Percentiles rank a stretch among this genome's conserved stretches.
Evolutionary conservation across 2,113 vertebrate species (phyloP).

Genomic region (Oreotragus oreotragus): DNA sequence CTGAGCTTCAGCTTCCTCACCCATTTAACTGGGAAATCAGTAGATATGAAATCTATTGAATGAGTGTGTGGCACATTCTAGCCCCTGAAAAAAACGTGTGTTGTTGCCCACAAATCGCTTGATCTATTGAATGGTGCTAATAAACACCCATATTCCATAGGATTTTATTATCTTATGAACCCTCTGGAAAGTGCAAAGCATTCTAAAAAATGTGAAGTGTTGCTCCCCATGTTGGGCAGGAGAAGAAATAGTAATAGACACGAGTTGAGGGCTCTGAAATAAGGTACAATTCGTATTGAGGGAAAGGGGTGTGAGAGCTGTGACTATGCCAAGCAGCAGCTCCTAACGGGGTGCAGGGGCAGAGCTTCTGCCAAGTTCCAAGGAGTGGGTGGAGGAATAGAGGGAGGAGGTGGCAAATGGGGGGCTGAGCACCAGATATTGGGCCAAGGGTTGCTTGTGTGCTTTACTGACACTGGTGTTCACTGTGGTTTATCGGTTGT

Average conservation of each 20-base stretch:
- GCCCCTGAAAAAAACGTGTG: neutral
- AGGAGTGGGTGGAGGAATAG: neutral
- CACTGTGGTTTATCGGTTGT: neutral
- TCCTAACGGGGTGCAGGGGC: neutral
- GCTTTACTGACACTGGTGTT: neutral
- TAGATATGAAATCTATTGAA: neutral
- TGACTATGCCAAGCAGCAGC: neutral
- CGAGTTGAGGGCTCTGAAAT: neutral
- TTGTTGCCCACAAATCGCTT: neutral
- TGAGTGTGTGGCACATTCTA: neutral
- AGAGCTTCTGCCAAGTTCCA: neutral
- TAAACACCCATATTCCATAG: neutral
- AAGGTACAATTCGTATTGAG: neutral
- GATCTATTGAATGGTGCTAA: neutral
- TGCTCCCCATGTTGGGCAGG: neutral
- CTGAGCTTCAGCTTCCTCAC: neutral
- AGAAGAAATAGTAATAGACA: neutral
- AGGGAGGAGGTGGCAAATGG: neutral
- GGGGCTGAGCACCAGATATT: neutral
- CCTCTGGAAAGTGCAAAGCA: neutral
- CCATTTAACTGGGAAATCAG: neutral
- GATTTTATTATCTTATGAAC: neutral
- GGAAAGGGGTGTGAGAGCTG: neutral
- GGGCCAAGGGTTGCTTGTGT: neutral
- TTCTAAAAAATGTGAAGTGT: neutral